These are phyloP conservation scores for Dryas iulia DNA, from an alignment of 1,140 invertebrate genomes.

Conservation along the genomic window DNA sequence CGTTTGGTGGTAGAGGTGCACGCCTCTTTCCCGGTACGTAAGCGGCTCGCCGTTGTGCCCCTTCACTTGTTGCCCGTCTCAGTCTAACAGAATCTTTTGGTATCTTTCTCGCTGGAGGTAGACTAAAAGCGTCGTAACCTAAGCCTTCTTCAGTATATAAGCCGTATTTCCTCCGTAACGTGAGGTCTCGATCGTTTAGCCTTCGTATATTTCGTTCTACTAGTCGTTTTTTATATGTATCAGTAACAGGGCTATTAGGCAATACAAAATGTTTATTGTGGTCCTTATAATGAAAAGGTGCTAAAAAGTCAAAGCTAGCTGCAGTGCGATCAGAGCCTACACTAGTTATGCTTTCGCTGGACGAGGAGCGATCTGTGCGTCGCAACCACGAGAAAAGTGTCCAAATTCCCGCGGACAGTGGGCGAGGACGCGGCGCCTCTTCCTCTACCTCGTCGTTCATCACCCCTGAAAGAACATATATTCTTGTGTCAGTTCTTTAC, in stretches of 20 bases:
- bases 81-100: constrained; percentile 48
- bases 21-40: constrained; percentile 30
- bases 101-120: constrained; percentile 71
- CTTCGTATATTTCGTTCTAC: constrained; percentile 81
- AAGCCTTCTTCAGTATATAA: constrained; percentile 76
- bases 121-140: constrained; percentile 79
- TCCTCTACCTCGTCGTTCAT: constrained; percentile 58
- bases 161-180: constrained; percentile 83
- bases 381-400: constrained; percentile 69
- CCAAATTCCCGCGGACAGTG: constrained; percentile 64
- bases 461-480: constrained; percentile 52
- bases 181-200: constrained; percentile 81
- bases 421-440: constrained; percentile 58
- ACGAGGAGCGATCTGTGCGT: constrained; percentile 55
- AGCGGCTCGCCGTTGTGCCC: constrained; percentile 81
- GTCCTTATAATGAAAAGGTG: constrained; percentile 74
- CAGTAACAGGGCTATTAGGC: constrained; percentile 78
- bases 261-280: constrained; percentile 58
- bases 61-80: constrained; percentile 81
- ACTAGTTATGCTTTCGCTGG: constrained; percentile 65
- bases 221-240: constrained; percentile 83
- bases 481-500: not conserved
- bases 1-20: constrained; percentile 82
- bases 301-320: constrained; percentile 85
- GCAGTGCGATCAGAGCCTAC: constrained; percentile 85